These are phyloP conservation scores for Chionomys nivalis DNA, from an alignment of 2,113 vertebrate genomes.

Conservation along the genomic window DNA sequence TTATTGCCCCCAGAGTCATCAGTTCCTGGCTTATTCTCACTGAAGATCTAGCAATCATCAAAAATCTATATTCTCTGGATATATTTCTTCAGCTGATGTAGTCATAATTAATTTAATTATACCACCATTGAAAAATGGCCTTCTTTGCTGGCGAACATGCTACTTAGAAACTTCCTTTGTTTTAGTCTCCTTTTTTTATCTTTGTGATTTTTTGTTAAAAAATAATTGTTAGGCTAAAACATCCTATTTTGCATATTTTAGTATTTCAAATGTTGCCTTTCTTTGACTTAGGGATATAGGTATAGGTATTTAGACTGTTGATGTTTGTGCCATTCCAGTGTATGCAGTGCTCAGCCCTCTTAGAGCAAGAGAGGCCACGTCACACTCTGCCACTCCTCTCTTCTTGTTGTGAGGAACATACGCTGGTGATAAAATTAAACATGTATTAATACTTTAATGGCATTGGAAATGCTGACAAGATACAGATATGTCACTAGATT, in stretches of 20 bases:
- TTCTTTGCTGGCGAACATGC: background rate
- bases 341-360: background rate
- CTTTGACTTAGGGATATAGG: background rate
- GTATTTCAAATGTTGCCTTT: background rate
- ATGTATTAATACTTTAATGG: background rate
- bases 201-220: conserved; percentile 8
- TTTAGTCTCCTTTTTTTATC: background rate
- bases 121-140: background rate
- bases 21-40: background rate
- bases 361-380: background rate
- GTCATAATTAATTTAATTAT: background rate
- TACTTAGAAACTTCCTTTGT: background rate
- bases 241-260: background rate
- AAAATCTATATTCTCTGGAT: background rate
- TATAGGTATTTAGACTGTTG: background rate
- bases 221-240: background rate
- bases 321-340: background rate
- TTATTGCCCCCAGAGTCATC: background rate
- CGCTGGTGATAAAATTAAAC: background rate
- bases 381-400: background rate
- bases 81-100: background rate
- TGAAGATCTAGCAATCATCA: background rate
- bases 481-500: background rate
- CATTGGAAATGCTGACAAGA: background rate
- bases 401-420: background rate